Evolutionary conservation across 2,113 vertebrate genomes (phyloP).

Genomic region (Glaucidium brasilianum): DNA sequence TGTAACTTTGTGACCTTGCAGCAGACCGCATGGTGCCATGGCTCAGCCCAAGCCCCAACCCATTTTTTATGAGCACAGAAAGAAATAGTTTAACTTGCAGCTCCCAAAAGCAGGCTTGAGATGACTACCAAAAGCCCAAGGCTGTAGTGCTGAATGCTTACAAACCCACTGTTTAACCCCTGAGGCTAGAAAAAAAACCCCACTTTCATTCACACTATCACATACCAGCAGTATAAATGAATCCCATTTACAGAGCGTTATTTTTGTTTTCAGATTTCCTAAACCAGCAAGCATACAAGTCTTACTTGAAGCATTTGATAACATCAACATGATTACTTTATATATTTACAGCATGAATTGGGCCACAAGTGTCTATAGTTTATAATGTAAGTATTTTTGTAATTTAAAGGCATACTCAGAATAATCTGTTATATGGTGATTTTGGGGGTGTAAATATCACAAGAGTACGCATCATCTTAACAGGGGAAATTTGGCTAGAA

Average conservation of each 20-base stretch:
- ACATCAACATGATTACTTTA: not conserved
- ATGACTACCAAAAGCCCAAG: not conserved
- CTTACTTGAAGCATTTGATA: not conserved
- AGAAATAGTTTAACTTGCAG: not conserved
- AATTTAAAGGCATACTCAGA: not conserved
- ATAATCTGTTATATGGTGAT: not conserved
- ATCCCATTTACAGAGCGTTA: not conserved
- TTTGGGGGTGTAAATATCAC: not conserved
- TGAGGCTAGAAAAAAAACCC: not conserved
- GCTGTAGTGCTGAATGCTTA: not conserved
- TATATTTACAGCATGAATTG: not conserved
- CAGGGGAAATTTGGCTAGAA: not conserved
- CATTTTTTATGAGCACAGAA: rapidly evolving
- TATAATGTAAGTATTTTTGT: not conserved
- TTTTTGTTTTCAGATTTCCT: not conserved
- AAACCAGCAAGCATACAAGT: not conserved
- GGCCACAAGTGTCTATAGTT: not conserved
- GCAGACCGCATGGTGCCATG: not conserved
- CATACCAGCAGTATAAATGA: not conserved
- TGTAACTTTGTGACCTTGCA: not conserved
- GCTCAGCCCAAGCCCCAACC: not conserved
- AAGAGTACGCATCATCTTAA: not conserved
- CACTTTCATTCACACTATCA: not conserved
- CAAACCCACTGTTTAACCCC: not conserved
- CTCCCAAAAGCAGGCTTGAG: not conserved